These are phyloP conservation scores for Phortica okadai DNA, from an alignment of 2,888 invertebrate species.

Conservation along the genomic window DNA sequence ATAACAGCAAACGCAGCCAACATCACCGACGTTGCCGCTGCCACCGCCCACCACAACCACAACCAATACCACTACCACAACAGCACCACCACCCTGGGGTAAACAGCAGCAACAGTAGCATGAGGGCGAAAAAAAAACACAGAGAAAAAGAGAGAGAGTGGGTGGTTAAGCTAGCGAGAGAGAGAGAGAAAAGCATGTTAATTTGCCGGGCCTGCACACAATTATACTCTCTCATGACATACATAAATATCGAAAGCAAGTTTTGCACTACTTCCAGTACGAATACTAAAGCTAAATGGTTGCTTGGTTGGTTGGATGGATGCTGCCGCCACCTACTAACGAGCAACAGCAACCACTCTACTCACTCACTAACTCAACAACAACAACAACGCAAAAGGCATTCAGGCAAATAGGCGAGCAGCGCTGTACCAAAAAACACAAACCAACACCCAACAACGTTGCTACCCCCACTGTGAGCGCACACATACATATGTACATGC, in stretches of 20 bases:
- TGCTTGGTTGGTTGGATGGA: background rate
- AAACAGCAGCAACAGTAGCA: background rate
- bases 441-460: constrained; percentile 25
- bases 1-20: background rate
- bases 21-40: background rate
- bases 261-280: constrained; percentile 29
- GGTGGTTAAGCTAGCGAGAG: background rate
- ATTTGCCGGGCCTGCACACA: constrained; percentile 54
- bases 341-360: constrained; percentile 1
- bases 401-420: background rate
- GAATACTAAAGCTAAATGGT: background rate
- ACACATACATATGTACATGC: constrained; percentile 29
- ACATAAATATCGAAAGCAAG: constrained; percentile 50
- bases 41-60: background rate
- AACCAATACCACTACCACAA: background rate
- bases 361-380: background rate
- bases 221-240: constrained; percentile 62
- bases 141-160: background rate
- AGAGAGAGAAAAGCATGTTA: constrained; percentile 9
- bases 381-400: background rate
- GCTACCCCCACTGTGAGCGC: constrained; percentile 22
- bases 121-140: no score
- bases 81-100: constrained; percentile 1
- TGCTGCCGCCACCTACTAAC: constrained; percentile 10
- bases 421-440: constrained; percentile 26